A percentile compares a stretch with the other conserved stretches of the same genome.
Conservation (phyloP, 1,140 invertebrate species). For the Bradysia coprophila region DNA sequence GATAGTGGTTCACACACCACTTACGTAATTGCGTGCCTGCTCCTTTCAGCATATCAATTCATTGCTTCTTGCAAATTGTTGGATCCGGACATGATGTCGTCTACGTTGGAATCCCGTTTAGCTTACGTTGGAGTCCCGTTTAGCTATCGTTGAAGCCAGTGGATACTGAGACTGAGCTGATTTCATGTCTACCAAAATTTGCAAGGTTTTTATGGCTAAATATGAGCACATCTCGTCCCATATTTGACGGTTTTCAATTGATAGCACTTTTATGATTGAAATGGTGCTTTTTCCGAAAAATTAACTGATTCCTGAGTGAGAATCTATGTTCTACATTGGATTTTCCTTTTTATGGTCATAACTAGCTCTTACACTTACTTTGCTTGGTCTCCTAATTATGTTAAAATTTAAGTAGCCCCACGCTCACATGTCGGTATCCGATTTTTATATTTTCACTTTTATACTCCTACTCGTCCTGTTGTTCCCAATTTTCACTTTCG, state of each 20-base stretch:
- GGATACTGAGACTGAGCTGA: constrained; percentile 9
- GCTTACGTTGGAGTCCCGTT: too few species aligned
- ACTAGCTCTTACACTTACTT: too few species aligned
- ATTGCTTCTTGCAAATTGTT: constrained; percentile 7
- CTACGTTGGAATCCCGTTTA: constrained; percentile 19
- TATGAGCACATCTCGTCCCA: constrained; percentile 20
- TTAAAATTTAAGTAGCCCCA: too few species aligned
- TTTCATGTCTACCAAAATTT: constrained; percentile 15
- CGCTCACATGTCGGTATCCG: too few species aligned
- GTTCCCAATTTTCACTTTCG: too few species aligned
- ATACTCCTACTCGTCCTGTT: too few species aligned
- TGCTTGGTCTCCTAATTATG: too few species aligned
- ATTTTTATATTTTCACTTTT: too few species aligned
- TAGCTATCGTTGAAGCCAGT: constrained; percentile 10
- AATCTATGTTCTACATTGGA: too few species aligned
- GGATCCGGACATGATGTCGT: constrained; percentile 15
- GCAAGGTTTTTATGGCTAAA: constrained; percentile 14
- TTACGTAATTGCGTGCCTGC: constrained; percentile 14
- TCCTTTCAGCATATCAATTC: constrained; percentile 9
- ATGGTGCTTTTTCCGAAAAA: constrained; percentile 16
- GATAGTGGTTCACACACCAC: constrained; percentile 13
- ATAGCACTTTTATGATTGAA: constrained; percentile 12
- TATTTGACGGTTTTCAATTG: constrained; percentile 21
- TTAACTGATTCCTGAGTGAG: too few species aligned
- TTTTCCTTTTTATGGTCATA: too few species aligned